Percentiles rank a stretch among this genome's conserved stretches.
Conservation (phyloP, 2,113 vertebrate species). For the Ptilonorhynchus violaceus region DNA sequence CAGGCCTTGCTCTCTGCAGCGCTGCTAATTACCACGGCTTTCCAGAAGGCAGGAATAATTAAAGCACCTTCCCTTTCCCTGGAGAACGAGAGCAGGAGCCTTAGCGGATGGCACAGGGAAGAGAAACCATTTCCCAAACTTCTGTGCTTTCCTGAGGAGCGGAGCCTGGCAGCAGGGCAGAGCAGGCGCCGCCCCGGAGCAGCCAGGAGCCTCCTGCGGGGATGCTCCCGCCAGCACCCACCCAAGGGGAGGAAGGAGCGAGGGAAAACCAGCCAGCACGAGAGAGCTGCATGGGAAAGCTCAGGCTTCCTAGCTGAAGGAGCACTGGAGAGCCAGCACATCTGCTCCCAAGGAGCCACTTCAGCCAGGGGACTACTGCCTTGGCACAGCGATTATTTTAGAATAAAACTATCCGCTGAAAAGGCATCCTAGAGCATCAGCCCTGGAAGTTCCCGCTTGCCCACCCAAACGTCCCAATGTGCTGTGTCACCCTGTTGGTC, state of each 20-base stretch:
- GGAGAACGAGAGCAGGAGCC: background rate
- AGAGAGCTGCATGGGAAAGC: background rate
- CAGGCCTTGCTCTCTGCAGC: background rate
- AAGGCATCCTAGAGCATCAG: rapidly evolving
- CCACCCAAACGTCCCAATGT: rapidly evolving
- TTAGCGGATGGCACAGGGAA: background rate
- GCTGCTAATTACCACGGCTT: background rate
- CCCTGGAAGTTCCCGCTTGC: background rate
- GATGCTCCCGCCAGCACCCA: background rate
- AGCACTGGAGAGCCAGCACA: background rate
- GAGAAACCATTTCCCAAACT: background rate
- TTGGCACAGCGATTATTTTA: background rate
- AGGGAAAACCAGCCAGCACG: background rate
- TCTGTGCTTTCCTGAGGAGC: background rate
- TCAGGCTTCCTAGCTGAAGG: background rate
- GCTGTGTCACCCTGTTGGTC: background rate
- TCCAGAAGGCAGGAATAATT: conserved; percentile 41
- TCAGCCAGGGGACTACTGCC: background rate
- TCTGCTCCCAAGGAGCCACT: background rate
- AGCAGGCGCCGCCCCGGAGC: rapidly evolving
- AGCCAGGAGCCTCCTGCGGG: background rate
- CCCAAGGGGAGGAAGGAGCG: background rate
- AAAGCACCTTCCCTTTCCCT: background rate
- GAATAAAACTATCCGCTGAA: background rate
- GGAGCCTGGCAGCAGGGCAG: background rate